phyloP scores from a whole-genome alignment of 2,113 vertebrate genomes.

The Nibea albiflora region DNA sequence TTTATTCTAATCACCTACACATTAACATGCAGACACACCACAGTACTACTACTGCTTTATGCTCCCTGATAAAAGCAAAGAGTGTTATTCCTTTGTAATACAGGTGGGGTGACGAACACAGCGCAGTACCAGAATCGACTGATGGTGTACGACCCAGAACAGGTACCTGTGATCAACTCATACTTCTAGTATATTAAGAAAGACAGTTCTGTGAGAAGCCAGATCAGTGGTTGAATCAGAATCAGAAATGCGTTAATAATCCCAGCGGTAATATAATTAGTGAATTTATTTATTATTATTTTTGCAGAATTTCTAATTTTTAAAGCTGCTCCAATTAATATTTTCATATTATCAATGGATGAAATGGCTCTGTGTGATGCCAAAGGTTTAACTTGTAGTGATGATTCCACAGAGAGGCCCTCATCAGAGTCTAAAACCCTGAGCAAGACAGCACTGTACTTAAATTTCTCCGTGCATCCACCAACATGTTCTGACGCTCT shows the following conservation, averaged over 20 bases:
- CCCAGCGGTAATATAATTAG: no score
- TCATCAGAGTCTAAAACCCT: not conserved
- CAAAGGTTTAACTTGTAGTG: no score
- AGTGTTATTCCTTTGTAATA: conserved; percentile 65
- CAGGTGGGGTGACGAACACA: conserved; percentile 98
- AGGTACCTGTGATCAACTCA: conserved; percentile 81
- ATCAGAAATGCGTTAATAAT: no score
- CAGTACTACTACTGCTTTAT: not conserved
- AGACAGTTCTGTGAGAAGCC: no score
- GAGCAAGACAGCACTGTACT: not conserved
- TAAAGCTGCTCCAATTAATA: no score
- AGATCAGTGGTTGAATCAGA: not conserved
- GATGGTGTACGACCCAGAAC: conserved; percentile 96
- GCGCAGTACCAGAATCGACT: conserved; percentile 98
- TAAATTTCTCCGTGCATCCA: not conserved
- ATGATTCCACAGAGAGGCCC: no score
- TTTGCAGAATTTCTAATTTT: no score
- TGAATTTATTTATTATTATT: no score
- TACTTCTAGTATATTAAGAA: not conserved
- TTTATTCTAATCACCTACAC: not conserved
- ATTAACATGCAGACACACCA: not conserved
- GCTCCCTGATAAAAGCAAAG: not conserved
- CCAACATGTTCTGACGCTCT: no score
- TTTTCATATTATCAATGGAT: no score
- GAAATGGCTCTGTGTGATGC: no score